These are phyloP conservation scores for Sakesphorus luctuosus DNA, from an alignment of 2,113 vertebrate genomes.

Conservation along the genomic window DNA sequence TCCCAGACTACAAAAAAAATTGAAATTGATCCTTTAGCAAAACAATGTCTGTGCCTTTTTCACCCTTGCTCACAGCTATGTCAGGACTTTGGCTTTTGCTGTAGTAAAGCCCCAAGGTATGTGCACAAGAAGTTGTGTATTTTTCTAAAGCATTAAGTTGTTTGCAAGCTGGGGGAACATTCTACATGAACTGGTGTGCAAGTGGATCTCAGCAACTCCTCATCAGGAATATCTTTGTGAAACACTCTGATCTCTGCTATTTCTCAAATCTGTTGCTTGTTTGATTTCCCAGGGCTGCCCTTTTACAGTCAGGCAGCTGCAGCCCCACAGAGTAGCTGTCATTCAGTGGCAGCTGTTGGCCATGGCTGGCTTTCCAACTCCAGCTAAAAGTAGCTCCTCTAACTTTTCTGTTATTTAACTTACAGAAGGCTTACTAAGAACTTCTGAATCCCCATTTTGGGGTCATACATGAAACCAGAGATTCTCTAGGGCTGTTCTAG, in stretches of 20 bases:
- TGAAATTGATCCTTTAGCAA: not conserved
- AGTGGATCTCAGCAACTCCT: not conserved
- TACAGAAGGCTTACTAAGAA: not conserved
- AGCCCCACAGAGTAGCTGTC: not conserved
- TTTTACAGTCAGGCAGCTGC: conserved; percentile 54
- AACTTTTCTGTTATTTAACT: conserved; percentile 22
- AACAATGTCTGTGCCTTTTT: conserved; percentile 20
- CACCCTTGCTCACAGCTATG: not conserved
- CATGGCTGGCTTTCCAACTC: not conserved
- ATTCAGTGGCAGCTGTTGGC: conserved; percentile 42
- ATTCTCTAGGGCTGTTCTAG: not conserved
- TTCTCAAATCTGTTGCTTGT: conserved; percentile 27
- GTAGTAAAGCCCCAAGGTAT: not conserved
- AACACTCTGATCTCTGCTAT: not conserved
- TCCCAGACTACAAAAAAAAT: not conserved
- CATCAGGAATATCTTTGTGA: not conserved
- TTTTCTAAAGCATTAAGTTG: conserved; percentile 13
- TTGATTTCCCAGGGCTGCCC: conserved; percentile 7
- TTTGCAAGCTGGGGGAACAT: not conserved
- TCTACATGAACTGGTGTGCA: not conserved
- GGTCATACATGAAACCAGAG: not conserved
- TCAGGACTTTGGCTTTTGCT: not conserved
- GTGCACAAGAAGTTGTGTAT: not conserved
- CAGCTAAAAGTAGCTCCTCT: conserved; percentile 46
- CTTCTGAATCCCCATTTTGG: not conserved